Base-by-base conservation (phyloP, 1,140 invertebrate genomes). In the Parapsyche elsis region DNA sequence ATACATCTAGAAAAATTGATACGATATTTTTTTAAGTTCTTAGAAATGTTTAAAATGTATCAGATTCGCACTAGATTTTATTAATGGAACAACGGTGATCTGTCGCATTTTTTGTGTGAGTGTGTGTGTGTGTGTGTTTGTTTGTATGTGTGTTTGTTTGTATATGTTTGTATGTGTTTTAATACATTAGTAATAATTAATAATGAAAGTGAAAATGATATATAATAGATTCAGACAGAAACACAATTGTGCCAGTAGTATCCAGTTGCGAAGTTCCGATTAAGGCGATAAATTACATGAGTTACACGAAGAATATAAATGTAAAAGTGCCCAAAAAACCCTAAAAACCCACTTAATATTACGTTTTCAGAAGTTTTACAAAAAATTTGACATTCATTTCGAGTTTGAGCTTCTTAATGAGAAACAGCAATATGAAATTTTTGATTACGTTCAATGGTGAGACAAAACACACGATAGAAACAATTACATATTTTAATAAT, bases 271-370 rank as follows among this genome's bases (percentile, higher is more conserved):
- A 24, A 38, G 19, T 30, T 77, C 75, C 57, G 75, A 77, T 64
- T 77, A 64, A 77, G 57, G 75, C 53, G 21, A 45, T 76, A 57
- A 49, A 10, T 75, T 75, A 53, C 49, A 53, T 53, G 49, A 53
- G 64, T 67, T 77, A 77, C 26, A 61, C 26, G 49, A 77, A 77
- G 53, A 77, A 77, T 77, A 77, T 24, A 61, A 64, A 64, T 77
- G 24, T 77, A 77, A 77, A 77, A 77, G 75, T 77, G 75, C 75
- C 75, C 75, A 77, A 77, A 77, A 67, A 77, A 77, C 75, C 75
- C 75, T 77, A 77, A 77, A 77, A 77, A 64, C 53, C 75, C 75
- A 44, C 75, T 64, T 64, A 64, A 53, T 57, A 75, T 75, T 75
- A 53, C 21, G 49, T 53, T 53, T 53, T 53, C 19, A 61, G 9